phyloP scores from a whole-genome alignment of 2,888 invertebrate species.

The Spisula solida region DNA sequence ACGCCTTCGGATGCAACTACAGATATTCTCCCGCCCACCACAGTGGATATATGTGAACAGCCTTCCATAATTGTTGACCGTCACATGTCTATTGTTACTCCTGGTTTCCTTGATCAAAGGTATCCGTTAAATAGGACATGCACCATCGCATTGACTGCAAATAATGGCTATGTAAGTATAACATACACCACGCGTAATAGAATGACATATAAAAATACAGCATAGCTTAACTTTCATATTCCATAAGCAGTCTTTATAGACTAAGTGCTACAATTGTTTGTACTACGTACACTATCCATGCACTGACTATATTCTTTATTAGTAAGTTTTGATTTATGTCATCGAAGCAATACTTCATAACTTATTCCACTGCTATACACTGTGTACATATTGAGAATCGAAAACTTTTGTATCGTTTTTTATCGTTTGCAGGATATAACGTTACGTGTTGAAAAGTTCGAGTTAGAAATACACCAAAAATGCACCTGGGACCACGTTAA shows the following conservation, averaged over 20 bases:
- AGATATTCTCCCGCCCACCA: background rate
- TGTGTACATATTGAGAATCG: no score
- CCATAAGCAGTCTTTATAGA: no score
- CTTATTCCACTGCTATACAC: no score
- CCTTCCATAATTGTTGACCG: background rate
- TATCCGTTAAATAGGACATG: background rate
- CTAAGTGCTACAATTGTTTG: no score
- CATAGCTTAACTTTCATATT: no score
- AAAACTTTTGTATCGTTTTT: no score
- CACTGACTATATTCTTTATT: no score
- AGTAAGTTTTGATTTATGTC: no score
- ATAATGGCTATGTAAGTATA: background rate
- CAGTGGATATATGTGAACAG: background rate
- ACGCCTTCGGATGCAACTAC: background rate
- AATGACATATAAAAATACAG: background rate
- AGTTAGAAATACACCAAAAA: background rate
- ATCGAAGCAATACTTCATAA: no score
- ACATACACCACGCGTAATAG: background rate
- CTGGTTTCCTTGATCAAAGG: background rate
- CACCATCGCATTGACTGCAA: background rate
- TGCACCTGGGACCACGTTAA: conserved; percentile 2
- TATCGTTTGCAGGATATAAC: conserved; percentile 1
- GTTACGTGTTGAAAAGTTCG: conserved; percentile 18
- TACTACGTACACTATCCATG: no score
- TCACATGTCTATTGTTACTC: background rate